Base-by-base conservation (phyloP, 2,113 vertebrate species). In the Nycticryphes semicollaris region DNA sequence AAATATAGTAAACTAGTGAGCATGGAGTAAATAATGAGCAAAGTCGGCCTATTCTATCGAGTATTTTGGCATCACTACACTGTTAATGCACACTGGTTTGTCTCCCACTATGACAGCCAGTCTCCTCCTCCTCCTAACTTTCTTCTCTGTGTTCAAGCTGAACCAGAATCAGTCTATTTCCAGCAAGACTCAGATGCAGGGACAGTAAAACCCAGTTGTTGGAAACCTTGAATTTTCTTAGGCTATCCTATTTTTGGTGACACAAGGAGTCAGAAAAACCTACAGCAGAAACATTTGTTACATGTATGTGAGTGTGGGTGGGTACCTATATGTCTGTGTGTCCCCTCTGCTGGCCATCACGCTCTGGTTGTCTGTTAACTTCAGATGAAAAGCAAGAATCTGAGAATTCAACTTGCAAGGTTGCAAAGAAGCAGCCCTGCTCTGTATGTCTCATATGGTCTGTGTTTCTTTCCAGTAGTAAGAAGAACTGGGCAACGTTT, bases 311-410 rank as follows among this genome's bases (percentile, higher is more conserved):
- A 53, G 4, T 10, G 18, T 45, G 20, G 12, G 6, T 20, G 56
- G 9, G 28, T 56, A 11, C 12, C 35, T 30, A 2, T 9, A 15
- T 1, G 9, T 3, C 3, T n/a, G 9, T 31, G 5, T 31, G 56
- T 3, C 14, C 20, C 3, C 22, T 51, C 10, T 9, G 5, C 21
- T 67, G 66, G 14, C 53, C 30, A 28, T n/a, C 3, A 4, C 20
- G 5, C 23, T 84, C 37, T 31, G 23, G 10, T 6, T 82, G 30
- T 56, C 33, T 23, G 5, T 15, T 56, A 76, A 12, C 70, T 66
- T 60, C 67, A 54, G 66, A 37, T 7, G 7, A 74, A 41, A 45
- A 69, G 8, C n/a, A 72, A 63, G 31, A 47, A 41, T 35, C 15
- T 68, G 66, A 83, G 33, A 87, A 84, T 51, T 72, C 12, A 24